Evolutionary conservation across 2,113 vertebrate genomes (phyloP), one percentile per base, ranked within the genome.

Genomic region (Patagioenas fasciata): DNA sequence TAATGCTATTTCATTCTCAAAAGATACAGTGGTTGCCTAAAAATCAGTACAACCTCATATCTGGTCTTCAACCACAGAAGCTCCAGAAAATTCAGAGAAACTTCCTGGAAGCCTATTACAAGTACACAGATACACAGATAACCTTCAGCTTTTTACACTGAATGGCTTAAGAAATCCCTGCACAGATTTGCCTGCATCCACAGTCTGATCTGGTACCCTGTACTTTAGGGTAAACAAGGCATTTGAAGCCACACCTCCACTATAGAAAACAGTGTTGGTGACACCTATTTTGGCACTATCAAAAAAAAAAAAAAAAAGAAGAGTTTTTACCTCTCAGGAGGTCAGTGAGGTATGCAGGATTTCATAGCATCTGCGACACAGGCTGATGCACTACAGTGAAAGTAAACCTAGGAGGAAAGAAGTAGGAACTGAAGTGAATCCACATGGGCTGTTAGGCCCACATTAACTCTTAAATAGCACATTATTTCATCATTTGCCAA

Each of bases 331-430:
- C 34, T 57, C 88, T 88, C 44, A 36, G 60, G 80, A 93, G 80
- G 77, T 88, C 96, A 98, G 70, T 58, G 71, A 73, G 44, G 67
- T 61, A 15, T 25, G 38, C 78, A 97, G 71, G 87, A 66, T 16
- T 86, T 95, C 31, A 80, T n/a, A 70, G 75, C 48, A 20, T 62
- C 73, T 87, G 77, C 0, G 24, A 96, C 84, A 91, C 95, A 98
- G 71, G 95, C 44, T 2, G 94, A 96, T 54, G 67, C 96, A 36
- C 97, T 97, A 77, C 96, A 97, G 66, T 98, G 97, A 64, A 97
- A 89, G 26, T 80, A 98, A 56, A 97, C 96, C 95, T 97, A 62
- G 32, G 38, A 89, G 80, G 66, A 88, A 92, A 90, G 56, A 74
- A 48, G 23, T 31, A 85, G 73, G 53, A 94, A 88, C 42, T 94